Evolutionary conservation across 2,113 vertebrate genomes (phyloP), one percentile per base, ranked within the genome.

Genomic region (Macroglossus sobrinus): DNA sequence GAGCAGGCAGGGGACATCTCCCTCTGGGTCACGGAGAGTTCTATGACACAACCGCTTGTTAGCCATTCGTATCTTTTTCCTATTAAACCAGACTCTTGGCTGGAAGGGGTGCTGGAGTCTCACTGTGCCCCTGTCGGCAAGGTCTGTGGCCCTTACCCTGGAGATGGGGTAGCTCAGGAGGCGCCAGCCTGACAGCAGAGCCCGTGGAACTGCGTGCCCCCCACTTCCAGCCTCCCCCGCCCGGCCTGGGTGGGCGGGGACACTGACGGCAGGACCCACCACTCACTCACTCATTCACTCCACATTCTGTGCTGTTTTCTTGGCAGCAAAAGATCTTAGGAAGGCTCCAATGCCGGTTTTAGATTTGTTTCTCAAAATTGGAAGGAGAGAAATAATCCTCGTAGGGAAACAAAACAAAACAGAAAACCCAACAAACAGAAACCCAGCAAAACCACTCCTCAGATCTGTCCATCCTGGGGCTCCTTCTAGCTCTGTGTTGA

Each of bases 321-420:
- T 45, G 85, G n/a, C 38, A 22, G 76, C n/a, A 76, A 7, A 30
- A 12, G 89, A 26, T 3, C 24, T 64, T 7, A 26, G 63, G 33
- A 59, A 75, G 55, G 8, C 16, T 66, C 61, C 26, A 4, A 0
- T 0, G 10, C 45, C 0, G 2, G 69, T 57, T 89, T 75, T 45
- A 40, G 88, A 55, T 89, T 72, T 92, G 53, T 80, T 88, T 94
- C 61, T 45, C 74, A 45, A 96, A 94, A 90, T 3, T 0, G 33
- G 45, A 94, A 74, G 24, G 43, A 38, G 47, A 76, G 55, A 89
- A 61, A 66, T 9, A 66, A 35, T 47, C 18, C 63, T n/a, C 40
- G 38, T 22, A 21, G 30, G 55, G 35, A 76, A 87, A 47, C 40
- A 50, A 26, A 71, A 84, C 47, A 43, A 33, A 71, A 84, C n/a